These are phyloP conservation scores for Menura novaehollandiae DNA, from an alignment of 2,113 vertebrate species.

Conservation along the genomic window DNA sequence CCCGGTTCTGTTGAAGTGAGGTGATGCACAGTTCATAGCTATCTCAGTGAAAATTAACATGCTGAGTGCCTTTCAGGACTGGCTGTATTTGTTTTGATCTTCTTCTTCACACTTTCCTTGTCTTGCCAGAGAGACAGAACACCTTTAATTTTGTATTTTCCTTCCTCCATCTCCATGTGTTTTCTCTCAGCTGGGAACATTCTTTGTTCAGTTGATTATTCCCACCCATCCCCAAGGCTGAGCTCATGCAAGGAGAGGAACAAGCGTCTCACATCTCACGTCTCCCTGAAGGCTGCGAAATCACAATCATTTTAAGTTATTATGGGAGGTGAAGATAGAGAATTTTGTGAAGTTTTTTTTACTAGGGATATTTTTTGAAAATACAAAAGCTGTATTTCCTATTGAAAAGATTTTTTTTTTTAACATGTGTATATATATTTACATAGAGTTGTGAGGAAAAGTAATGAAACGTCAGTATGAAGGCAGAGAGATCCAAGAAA, in stretches of 20 bases:
- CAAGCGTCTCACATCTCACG: background rate
- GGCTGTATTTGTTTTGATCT: background rate
- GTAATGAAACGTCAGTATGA: background rate
- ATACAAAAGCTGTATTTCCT: background rate
- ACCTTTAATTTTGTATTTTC: background rate
- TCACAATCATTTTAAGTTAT: background rate
- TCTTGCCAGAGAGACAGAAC: background rate
- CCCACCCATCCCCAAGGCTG: background rate
- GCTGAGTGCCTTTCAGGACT: background rate
- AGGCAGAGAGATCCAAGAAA: background rate
- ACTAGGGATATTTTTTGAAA: background rate
- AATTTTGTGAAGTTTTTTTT: background rate
- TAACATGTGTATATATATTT: too few species aligned
- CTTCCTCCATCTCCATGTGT: background rate
- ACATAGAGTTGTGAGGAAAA: background rate
- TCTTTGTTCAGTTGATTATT: background rate
- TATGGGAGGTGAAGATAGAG: background rate
- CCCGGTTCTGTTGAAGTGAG: background rate
- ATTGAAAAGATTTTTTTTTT: background rate
- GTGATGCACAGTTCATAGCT: background rate
- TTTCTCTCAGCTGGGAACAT: background rate
- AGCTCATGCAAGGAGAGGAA: background rate
- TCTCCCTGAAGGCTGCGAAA: background rate
- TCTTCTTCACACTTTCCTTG: background rate
- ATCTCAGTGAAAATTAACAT: background rate